Evolutionary conservation across 2,797 vertebrate genomes (phyloP).

Genomic region (Chloroceryle amazona): DNA sequence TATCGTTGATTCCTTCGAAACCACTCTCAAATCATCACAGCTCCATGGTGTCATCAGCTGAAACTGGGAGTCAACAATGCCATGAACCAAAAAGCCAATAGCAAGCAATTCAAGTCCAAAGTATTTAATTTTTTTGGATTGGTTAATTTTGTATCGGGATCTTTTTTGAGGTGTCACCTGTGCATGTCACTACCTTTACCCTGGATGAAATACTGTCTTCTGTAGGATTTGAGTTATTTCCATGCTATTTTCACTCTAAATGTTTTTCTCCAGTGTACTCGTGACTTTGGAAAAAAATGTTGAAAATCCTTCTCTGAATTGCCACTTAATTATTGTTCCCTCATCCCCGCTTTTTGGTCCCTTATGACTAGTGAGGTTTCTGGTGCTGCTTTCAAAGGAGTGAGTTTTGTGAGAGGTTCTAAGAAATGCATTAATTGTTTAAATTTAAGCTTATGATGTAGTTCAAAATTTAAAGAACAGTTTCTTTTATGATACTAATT

Average conservation of each 20-base stretch:
- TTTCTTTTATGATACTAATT: conserved; percentile 57
- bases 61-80: background rate
- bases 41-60: background rate
- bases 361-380: background rate
- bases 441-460: conserved; percentile 28
- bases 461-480: conserved; percentile 19
- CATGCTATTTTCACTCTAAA: background rate
- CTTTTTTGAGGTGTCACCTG: background rate
- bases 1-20: background rate
- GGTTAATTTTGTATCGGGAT: background rate
- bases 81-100: background rate
- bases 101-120: background rate
- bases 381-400: background rate
- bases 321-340: conserved; percentile 13
- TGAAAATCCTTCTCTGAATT: conserved; percentile 6
- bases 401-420: conserved; percentile 3
- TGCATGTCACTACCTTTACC: background rate
- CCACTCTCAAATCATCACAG: background rate
- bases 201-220: background rate
- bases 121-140: background rate
- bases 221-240: background rate
- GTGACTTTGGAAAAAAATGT: conserved; percentile 3
- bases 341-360: conserved; percentile 6
- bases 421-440: conserved; percentile 3
- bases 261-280: background rate